Evolutionary conservation across 2,888 invertebrate species (phyloP).

Genomic region (Escarpia spicata): DNA sequence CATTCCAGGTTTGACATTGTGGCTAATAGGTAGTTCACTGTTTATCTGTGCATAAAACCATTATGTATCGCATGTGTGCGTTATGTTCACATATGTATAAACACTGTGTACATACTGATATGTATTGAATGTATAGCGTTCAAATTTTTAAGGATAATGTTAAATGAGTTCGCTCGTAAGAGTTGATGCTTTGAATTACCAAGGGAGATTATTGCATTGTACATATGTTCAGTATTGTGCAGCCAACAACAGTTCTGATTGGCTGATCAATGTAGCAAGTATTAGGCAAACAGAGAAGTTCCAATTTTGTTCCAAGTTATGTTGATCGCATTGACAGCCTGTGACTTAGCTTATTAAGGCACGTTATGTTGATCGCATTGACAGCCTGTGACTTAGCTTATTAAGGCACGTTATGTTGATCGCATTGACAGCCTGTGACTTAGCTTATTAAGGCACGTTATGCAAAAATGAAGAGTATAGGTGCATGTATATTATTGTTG

Average conservation of each 20-base stretch:
- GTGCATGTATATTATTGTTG: slow-evolving; percentile 10
- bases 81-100: background rate
- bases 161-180: background rate
- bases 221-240: slow-evolving; percentile 11
- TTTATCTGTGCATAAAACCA: background rate
- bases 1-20: background rate
- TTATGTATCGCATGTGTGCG: background rate
- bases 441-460: background rate
- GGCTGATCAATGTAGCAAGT: background rate
- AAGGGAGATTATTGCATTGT: slow-evolving; percentile 12
- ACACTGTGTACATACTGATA: background rate
- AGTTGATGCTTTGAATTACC: slow-evolving; percentile 5
- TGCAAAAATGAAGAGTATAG: slow-evolving; percentile 1
- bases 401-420: background rate
- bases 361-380: background rate
- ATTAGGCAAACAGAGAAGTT: background rate
- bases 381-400: background rate
- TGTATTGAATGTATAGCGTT: background rate
- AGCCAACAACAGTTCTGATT: background rate
- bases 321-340: background rate
- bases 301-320: background rate
- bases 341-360: background rate
- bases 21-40: background rate
- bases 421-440: background rate
- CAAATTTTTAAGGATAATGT: background rate